Conservation (phyloP, 2,113 vertebrate species). For the Mionectes macconnelli region DNA sequence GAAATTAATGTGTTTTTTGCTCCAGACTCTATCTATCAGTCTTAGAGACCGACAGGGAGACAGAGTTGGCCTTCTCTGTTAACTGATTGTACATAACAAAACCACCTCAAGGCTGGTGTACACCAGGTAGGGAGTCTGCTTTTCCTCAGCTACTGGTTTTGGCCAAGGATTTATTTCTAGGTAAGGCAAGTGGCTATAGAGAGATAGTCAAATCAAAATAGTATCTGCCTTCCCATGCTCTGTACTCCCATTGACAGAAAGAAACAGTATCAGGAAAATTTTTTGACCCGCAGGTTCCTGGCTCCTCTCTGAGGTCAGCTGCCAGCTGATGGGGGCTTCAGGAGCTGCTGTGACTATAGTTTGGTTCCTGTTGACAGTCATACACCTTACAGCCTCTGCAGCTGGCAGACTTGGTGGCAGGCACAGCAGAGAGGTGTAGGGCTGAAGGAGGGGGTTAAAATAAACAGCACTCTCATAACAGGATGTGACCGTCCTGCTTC, state of each 20-base stretch:
- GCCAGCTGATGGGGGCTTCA: background rate
- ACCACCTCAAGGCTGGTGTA: background rate
- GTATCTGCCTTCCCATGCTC: background rate
- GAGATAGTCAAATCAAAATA: background rate
- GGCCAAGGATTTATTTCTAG: background rate
- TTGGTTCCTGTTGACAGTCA: background rate
- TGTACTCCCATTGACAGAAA: background rate
- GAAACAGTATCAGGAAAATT: background rate
- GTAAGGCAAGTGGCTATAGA: background rate
- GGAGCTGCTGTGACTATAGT: background rate
- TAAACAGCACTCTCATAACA: background rate
- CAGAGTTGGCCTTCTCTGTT: background rate
- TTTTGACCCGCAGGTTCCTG: background rate
- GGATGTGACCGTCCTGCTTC: background rate
- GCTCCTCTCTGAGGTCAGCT: background rate
- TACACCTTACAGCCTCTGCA: background rate
- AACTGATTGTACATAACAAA: background rate
- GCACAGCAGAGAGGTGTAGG: background rate
- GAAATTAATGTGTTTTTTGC: background rate
- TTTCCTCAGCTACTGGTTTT: background rate
- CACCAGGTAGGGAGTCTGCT: background rate
- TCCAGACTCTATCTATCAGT: background rate
- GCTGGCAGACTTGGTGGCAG: background rate
- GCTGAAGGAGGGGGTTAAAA: constrained; percentile 16
- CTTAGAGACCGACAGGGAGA: background rate